These are phyloP conservation scores for Emydocephalus ijimae DNA, from an alignment of 2,113 vertebrate species.

Conservation along the genomic window DNA sequence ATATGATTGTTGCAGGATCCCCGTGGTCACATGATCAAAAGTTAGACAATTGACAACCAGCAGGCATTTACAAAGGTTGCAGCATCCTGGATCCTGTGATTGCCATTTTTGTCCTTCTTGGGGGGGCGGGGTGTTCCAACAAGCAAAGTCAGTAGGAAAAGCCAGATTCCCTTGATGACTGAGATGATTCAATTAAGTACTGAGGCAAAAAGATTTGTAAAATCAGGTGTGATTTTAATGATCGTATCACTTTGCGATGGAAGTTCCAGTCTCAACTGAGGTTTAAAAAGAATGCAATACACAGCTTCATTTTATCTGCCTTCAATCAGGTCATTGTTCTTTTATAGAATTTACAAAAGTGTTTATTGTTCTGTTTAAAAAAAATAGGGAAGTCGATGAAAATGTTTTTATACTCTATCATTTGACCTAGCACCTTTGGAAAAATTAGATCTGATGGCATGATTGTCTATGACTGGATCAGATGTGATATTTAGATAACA, in stretches of 20 bases:
- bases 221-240: not conserved
- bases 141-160: not conserved
- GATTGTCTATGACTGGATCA: not conserved
- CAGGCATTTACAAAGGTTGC: not conserved
- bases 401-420: not conserved
- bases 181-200: not conserved
- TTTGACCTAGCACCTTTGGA: not conserved
- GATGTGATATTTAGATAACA: not conserved
- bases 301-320: not conserved
- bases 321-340: not conserved
- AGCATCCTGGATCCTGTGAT: not conserved
- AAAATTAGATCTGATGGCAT: not conserved
- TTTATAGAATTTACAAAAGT: not conserved
- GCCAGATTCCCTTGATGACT: not conserved
- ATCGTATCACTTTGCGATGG: not conserved
- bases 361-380: not conserved
- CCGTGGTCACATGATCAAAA: not conserved
- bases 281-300: not conserved
- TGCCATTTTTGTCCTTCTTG: not conserved
- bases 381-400: not conserved
- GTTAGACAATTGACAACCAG: not conserved
- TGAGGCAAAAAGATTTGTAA: not conserved
- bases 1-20: not conserved
- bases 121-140: not conserved
- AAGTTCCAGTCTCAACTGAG: not conserved